phyloP scores from a whole-genome alignment of 2,113 vertebrate genomes.

The Capra hircus region DNA sequence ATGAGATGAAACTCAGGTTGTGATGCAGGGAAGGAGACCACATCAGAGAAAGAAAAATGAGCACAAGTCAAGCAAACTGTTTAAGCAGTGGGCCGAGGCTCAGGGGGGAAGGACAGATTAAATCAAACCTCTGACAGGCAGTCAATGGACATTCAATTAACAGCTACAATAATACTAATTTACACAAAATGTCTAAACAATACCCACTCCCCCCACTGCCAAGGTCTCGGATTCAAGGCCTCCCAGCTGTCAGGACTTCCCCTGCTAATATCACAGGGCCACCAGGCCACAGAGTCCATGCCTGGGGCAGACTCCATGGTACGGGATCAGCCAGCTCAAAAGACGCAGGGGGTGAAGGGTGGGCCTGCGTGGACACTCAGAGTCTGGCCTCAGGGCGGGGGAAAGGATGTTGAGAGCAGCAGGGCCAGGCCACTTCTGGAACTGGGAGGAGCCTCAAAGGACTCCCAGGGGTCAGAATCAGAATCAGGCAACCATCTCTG shows the following conservation, averaged over 20 bases:
- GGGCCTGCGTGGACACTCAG: no score
- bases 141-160: conserved; percentile 80
- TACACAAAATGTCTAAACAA: conserved; percentile 59
- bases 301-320: neutral
- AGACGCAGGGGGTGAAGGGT: neutral
- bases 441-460: neutral
- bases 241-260: neutral
- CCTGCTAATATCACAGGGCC: accelerated
- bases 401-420: neutral
- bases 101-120: conserved; percentile 49
- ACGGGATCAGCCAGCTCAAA: neutral
- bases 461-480: neutral
- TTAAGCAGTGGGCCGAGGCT: neutral
- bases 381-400: neutral
- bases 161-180: conserved; percentile 73
- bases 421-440: neutral
- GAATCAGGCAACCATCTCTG: neutral
- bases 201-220: conserved; percentile 11
- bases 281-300: neutral
- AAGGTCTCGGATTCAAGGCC: conserved; percentile 12
- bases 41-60: neutral
- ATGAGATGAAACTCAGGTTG: conserved; percentile 46
- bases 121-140: conserved; percentile 68
- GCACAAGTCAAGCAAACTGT: neutral
- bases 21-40: neutral